Conservation (phyloP, 2,888 invertebrate species). For the Sylvicola fuscatus region DNA sequence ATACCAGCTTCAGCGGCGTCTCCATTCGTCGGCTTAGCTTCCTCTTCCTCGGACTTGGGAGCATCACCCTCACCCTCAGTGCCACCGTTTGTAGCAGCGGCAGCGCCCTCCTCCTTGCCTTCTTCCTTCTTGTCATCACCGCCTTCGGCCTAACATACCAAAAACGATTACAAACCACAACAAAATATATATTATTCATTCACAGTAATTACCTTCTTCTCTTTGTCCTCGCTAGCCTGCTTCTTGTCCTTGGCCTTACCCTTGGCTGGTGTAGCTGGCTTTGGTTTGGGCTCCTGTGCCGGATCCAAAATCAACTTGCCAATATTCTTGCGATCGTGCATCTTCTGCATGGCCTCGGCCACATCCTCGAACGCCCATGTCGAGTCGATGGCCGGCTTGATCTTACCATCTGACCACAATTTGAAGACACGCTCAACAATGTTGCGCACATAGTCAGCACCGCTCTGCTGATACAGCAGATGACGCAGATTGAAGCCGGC, state of each 20-base stretch:
- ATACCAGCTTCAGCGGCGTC: no score
- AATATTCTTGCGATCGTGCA: slow-evolving; percentile 81
- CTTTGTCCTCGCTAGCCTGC: slow-evolving; percentile 43
- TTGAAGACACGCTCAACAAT: slow-evolving; percentile 52
- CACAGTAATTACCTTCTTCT: slow-evolving; percentile 21
- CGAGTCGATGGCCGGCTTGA: slow-evolving; percentile 66
- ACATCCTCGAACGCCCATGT: slow-evolving; percentile 78
- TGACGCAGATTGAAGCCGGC: slow-evolving; percentile 68
- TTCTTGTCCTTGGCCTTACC: slow-evolving; percentile 52
- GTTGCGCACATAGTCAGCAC: slow-evolving; percentile 45
- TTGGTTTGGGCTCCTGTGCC: slow-evolving; percentile 55
- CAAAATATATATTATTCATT: no score
- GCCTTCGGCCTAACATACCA: no score
- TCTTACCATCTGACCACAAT: slow-evolving; percentile 56
- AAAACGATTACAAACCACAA: no score
- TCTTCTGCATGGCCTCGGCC: slow-evolving; percentile 77
- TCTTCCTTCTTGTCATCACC: no score
- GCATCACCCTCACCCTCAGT: no score
- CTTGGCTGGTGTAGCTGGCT: slow-evolving; percentile 58
- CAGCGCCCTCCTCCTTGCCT: no score
- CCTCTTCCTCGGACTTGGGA: no score
- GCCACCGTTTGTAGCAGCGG: no score
- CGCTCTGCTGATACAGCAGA: slow-evolving; percentile 58
- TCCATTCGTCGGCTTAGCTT: no score
- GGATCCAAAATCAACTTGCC: slow-evolving; percentile 75